Evolutionary conservation across 2,113 vertebrate genomes (phyloP), one percentile per base, ranked within the genome.

Genomic region (Brevimyrus niger): DNA sequence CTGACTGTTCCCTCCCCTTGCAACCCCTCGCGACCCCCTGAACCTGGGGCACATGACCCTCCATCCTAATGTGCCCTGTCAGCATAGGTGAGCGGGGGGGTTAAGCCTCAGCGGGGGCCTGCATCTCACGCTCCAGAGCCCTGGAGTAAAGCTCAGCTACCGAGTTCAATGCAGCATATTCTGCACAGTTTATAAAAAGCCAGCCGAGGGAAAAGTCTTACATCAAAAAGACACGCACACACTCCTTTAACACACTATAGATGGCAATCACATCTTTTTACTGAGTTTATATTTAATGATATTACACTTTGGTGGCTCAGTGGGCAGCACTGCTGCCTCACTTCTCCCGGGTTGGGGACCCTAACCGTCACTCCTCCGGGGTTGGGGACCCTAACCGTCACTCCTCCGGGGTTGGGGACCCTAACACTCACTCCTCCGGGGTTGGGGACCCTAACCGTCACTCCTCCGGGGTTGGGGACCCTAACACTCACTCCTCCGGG

Each of bases 1-100:
- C 94, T 95, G 93, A 94, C 95, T 93, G 87, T 85, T 91, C 80
- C 73, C 65, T 90, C 91, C 93, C 92, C 93, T 86, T 51, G 4
- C 88, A 69, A 80, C 89, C 87, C 88, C 93, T 86, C 61, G 4
- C 88, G 82, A 80, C 89, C 87, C 88, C 83, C 87, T 91, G 90
- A 91, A 90, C 76, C 87, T 84, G 82, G 42, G 90, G 84, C 89
- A 38, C 90, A 87, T 87, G 90, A 55, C 46, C 50, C 89, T 92
- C 90, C 89, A 87, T 92, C 53, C 76, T 91, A 88, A 90, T 88
- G 15, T 90, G 92, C 91, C 84, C 17, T 4, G 87, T 93, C 92
- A 93, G 92, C 92, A 90, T 87, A 86, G 86, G 88, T 90, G 86
- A 87, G 35, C 76, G n/a, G 50, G 5, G 31, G 31, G 69, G 35